These are phyloP conservation scores for Calliphora vomitoria DNA, from an alignment of 2,888 invertebrate species.

Conservation along the genomic window DNA sequence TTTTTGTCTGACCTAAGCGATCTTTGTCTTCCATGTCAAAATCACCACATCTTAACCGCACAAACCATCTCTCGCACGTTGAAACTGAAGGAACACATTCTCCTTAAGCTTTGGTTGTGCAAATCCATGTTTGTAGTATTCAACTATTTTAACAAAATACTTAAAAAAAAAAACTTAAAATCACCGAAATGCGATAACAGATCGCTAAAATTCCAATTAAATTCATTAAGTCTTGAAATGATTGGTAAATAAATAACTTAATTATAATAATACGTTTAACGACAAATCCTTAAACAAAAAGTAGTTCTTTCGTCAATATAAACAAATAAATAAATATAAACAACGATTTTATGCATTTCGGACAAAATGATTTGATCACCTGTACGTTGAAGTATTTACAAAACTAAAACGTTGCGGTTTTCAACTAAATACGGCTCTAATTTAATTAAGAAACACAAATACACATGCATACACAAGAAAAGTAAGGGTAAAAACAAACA, in stretches of 20 bases:
- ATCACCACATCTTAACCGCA: too few relatives aligned
- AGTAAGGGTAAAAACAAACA: neutral
- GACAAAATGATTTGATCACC: constrained; percentile 30
- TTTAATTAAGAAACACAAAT: constrained; percentile 49
- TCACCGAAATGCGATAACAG: neutral
- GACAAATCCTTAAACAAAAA: constrained; percentile 31
- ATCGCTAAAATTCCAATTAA: neutral
- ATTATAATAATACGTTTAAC: neutral
- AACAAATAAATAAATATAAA: neutral
- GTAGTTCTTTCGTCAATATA: neutral
- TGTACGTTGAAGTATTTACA: constrained; percentile 13
- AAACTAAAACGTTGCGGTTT: neutral
- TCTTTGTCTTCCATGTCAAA: too few relatives aligned
- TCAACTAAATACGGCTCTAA: constrained; percentile 37
- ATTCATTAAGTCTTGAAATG: neutral
- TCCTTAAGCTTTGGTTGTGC: too few relatives aligned
- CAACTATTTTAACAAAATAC: too few relatives aligned
- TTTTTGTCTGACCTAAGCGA: too few relatives aligned
- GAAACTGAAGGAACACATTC: too few relatives aligned
- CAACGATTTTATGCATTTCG: constrained; percentile 17
- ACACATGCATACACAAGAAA: neutral
- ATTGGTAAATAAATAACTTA: neutral
- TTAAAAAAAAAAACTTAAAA: neutral
- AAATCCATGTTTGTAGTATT: too few relatives aligned
- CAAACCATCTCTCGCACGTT: too few relatives aligned